These are phyloP conservation scores for Karalla daura DNA, from an alignment of 2,797 vertebrate species.

Conservation along the genomic window DNA sequence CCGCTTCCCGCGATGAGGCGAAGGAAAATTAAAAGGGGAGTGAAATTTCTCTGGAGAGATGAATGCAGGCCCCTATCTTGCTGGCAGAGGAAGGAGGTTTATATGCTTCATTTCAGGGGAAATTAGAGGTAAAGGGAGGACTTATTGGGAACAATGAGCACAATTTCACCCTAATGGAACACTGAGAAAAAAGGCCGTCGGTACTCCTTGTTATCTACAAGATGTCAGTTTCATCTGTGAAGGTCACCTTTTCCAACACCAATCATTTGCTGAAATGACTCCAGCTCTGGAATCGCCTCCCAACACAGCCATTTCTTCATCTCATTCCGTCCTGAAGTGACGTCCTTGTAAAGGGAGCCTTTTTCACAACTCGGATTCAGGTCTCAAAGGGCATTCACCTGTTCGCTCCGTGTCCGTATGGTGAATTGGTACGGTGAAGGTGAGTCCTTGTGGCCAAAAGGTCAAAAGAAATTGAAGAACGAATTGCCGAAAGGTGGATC, in stretches of 20 bases:
- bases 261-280: neutral
- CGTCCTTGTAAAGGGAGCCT: too few species aligned
- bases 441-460: too few species aligned
- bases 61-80: slow-evolving; percentile 8
- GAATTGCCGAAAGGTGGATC: too few species aligned
- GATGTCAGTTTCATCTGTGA: neutral
- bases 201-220: neutral
- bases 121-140: neutral
- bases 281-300: neutral
- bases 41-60: slow-evolving; percentile 27
- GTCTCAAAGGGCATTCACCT: too few species aligned
- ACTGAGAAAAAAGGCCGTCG: neutral
- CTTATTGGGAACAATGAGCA: neutral
- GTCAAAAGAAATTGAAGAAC: too few species aligned
- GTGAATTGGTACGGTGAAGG: too few species aligned
- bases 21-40: slow-evolving; percentile 22
- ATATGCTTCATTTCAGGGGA: neutral
- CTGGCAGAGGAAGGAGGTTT: slow-evolving; percentile 7
- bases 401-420: too few species aligned
- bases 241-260: slow-evolving; percentile 10
- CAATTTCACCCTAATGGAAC: neutral
- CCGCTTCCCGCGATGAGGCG: slow-evolving; percentile 5
- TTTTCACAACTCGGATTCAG: too few species aligned
- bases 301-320: neutral
- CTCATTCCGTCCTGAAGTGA: neutral